Evolutionary conservation across 2,113 vertebrate species (phyloP).

Genomic region (Nycticryphes semicollaris): DNA sequence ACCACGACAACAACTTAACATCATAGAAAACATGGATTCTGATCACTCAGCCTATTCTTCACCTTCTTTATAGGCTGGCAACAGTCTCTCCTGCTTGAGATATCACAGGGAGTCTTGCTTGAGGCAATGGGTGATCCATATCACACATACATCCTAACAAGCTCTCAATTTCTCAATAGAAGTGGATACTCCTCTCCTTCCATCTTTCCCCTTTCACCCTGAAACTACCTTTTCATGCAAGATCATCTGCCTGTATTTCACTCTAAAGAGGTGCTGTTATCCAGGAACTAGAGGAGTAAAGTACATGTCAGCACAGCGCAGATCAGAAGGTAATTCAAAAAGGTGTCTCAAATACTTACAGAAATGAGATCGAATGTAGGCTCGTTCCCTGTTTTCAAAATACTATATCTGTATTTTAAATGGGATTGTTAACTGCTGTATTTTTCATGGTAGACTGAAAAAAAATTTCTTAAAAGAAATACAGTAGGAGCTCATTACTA

Average conservation of each 20-base stretch:
- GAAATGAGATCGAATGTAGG: neutral
- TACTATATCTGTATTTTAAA: neutral
- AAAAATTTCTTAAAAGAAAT: neutral
- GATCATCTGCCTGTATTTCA: neutral
- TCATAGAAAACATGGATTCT: neutral
- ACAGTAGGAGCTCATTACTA: neutral
- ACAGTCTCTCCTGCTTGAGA: neutral
- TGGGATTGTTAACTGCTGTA: neutral
- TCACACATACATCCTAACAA: neutral
- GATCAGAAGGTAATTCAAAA: neutral
- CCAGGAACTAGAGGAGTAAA: neutral
- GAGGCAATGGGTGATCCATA: fast-evolving
- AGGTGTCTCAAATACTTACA: neutral
- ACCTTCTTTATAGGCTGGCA: neutral
- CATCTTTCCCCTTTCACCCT: neutral
- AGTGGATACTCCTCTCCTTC: neutral
- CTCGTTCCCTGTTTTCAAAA: neutral
- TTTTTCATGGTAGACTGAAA: neutral
- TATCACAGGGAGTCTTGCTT: neutral
- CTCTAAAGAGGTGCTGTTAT: neutral
- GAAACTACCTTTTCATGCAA: neutral
- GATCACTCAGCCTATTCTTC: neutral
- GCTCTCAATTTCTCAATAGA: neutral
- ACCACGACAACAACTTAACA: neutral
- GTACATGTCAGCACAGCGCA: neutral